Conservation (phyloP, 2,888 invertebrate species). For the Schizotus pectinicornis region DNA sequence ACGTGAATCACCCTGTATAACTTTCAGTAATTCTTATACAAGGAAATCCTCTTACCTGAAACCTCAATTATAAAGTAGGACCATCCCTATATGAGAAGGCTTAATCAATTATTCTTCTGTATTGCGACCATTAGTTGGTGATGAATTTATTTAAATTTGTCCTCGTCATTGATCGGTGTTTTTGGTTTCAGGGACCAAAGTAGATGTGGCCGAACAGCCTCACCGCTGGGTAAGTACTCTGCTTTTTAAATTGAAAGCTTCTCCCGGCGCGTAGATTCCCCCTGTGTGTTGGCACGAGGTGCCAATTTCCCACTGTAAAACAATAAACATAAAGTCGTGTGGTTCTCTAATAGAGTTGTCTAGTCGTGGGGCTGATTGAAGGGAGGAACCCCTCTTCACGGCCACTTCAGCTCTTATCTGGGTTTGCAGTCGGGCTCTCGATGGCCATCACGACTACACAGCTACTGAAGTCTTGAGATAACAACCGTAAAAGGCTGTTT, state of each 20-base stretch:
- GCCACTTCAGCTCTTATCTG: constrained; percentile 43
- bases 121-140: too few species aligned
- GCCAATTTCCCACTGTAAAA: constrained; percentile 32
- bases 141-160: too few species aligned
- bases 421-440: constrained; percentile 47
- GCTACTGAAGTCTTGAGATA: constrained; percentile 50
- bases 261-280: not conserved
- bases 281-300: constrained; percentile 4
- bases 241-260: constrained; percentile 14
- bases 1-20: too few species aligned
- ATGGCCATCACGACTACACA: constrained; percentile 45
- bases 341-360: constrained; percentile 50
- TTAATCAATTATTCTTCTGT: too few species aligned
- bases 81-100: too few species aligned
- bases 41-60: too few species aligned
- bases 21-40: too few species aligned
- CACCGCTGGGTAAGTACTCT: constrained; percentile 59
- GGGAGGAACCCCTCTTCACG: constrained; percentile 32
- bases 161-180: not conserved
- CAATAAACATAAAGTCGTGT: constrained; percentile 40
- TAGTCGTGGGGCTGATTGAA: constrained; percentile 43
- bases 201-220: constrained; percentile 62
- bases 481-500: constrained; percentile 44
- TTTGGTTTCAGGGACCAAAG: constrained; percentile 53
- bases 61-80: too few species aligned